Conservation (phyloP, 2,888 invertebrate genomes). For the Drosophila formosana region DNA sequence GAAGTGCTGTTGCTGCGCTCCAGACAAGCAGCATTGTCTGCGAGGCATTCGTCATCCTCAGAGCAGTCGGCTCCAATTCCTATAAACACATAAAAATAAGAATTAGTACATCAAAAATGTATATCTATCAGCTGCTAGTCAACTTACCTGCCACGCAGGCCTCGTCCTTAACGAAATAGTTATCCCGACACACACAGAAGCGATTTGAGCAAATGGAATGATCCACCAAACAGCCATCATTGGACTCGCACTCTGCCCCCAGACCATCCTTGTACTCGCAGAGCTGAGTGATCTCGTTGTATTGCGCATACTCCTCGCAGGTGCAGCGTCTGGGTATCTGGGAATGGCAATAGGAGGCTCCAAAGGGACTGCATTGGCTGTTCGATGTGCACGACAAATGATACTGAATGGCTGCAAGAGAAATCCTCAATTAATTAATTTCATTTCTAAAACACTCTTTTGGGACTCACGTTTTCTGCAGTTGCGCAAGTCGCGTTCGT, state of each 20-base stretch:
- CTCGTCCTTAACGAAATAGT: constrained; percentile 74
- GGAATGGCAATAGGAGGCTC: constrained; percentile 77
- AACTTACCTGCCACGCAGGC: constrained; percentile 77
- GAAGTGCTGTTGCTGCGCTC: constrained; percentile 52
- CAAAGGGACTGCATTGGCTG: constrained; percentile 85
- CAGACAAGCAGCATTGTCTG: constrained; percentile 76
- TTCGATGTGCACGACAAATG: constrained; percentile 82
- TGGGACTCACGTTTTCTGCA: constrained; percentile 83
- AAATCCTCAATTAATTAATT: background rate
- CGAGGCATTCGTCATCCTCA: constrained; percentile 76
- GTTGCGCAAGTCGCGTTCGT: constrained; percentile 79
- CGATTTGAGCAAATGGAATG: constrained; percentile 82
- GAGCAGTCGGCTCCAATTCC: constrained; percentile 81
- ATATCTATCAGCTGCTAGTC: background rate
- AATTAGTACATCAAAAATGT: background rate
- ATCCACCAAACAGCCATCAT: constrained; percentile 74
- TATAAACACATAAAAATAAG: constrained; percentile 8
- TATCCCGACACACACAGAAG: constrained; percentile 78
- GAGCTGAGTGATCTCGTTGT: constrained; percentile 79
- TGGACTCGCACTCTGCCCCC: constrained; percentile 81
- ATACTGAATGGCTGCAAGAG: constrained; percentile 75
- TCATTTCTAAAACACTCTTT: background rate
- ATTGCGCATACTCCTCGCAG: constrained; percentile 83
- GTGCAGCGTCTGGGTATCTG: constrained; percentile 82
- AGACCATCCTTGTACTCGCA: constrained; percentile 82